Percentiles rank a stretch among this genome's conserved stretches.
Evolutionary conservation across 2,888 invertebrate species (phyloP).

Genomic region (Dorcus hopei): DNA sequence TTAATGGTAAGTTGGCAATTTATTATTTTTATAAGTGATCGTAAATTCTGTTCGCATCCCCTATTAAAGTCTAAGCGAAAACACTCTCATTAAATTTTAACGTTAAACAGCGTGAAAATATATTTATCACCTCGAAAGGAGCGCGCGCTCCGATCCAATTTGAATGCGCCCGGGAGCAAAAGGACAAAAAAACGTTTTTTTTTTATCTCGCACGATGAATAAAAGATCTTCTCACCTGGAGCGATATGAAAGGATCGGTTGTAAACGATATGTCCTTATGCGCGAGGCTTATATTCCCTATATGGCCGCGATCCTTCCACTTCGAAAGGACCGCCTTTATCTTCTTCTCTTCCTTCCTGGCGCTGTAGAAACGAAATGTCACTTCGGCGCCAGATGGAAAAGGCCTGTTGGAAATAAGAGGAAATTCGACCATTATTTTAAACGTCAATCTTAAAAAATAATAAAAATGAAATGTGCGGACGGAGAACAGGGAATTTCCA

Average conservation of each 20-base stretch:
- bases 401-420: constrained; percentile 33
- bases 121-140: neutral
- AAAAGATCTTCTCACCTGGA: constrained; percentile 57
- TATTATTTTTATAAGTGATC: no score
- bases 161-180: no score
- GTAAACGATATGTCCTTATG: constrained; percentile 68
- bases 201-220: constrained; percentile 10
- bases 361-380: constrained; percentile 54
- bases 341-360: constrained; percentile 53
- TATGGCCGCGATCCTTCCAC: constrained; percentile 59
- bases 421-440: neutral
- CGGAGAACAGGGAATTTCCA: no score
- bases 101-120: neutral
- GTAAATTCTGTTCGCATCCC: no score
- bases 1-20: no score
- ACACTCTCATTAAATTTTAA: no score
- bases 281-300: constrained; percentile 59
- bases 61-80: no score
- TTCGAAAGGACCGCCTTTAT: constrained; percentile 55
- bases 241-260: constrained; percentile 67
- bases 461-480: no score
- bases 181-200: no score
- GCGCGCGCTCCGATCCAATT: no score
- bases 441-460: no score
- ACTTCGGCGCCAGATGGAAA: constrained; percentile 51